Conservation (phyloP, 2,888 invertebrate species). For the Adineta ricciae region DNA sequence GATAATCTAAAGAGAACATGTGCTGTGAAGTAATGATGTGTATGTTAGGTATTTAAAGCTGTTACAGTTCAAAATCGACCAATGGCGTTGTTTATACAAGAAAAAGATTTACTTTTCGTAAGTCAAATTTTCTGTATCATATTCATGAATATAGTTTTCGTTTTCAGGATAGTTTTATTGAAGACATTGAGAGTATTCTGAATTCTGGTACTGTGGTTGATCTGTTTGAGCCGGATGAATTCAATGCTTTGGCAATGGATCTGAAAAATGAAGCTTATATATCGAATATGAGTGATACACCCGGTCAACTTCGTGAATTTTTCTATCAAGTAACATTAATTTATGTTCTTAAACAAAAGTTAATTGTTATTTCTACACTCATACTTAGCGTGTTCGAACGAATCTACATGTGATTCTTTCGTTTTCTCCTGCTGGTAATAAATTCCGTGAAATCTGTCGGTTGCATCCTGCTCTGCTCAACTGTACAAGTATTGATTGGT, state of each 20-base stretch:
- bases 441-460: constrained; percentile 47
- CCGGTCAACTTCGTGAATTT: constrained; percentile 44
- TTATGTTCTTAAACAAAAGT: too few relatives aligned
- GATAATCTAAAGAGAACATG: too few relatives aligned
- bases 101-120: constrained; percentile 27
- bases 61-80: constrained; percentile 23
- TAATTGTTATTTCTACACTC: too few relatives aligned
- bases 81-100: constrained; percentile 27
- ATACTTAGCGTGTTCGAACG: constrained; percentile 39
- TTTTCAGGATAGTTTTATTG: constrained; percentile 46
- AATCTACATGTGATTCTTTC: constrained; percentile 48
- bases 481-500: constrained; percentile 51
- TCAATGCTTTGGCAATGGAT: constrained; percentile 47
- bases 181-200: constrained; percentile 49
- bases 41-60: constrained; percentile 16
- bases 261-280: constrained; percentile 44
- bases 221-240: constrained; percentile 48
- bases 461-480: constrained; percentile 49
- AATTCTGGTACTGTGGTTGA: constrained; percentile 50
- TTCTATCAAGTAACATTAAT: constrained; percentile 39
- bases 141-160: neutral
- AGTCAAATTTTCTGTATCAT: neutral
- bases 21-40: too few relatives aligned
- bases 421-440: constrained; percentile 46
- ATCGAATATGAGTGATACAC: constrained; percentile 45